These are phyloP conservation scores for Cichlasoma orientale DNA, from an alignment of 2,797 vertebrate genomes.

Conservation along the genomic window DNA sequence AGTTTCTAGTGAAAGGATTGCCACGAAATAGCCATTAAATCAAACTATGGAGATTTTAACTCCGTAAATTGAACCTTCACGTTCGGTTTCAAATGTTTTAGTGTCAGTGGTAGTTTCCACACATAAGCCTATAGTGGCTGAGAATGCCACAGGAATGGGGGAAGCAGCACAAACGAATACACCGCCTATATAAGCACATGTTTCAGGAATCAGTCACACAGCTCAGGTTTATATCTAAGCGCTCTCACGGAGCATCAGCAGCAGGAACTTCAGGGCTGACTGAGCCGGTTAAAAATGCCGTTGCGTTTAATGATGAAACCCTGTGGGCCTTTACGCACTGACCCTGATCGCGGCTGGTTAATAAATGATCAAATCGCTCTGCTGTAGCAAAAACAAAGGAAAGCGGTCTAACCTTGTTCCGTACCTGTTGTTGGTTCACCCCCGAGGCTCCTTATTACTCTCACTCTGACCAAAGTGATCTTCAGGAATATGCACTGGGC, in stretches of 20 bases:
- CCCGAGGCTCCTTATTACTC: constrained; percentile 21
- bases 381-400: constrained; percentile 48
- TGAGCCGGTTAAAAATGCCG: not conserved
- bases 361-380: constrained; percentile 59
- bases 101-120: not conserved
- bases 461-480: constrained; percentile 12
- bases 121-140: not conserved
- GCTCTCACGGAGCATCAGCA: not conserved
- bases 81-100: not conserved
- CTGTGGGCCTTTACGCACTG: constrained; percentile 54
- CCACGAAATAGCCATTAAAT: not conserved
- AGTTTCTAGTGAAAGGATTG: not conserved
- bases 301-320: constrained; percentile 60
- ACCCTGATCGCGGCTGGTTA: constrained; percentile 74
- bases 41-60: not conserved
- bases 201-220: not conserved
- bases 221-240: not conserved
- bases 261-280: constrained; percentile 34
- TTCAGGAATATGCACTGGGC: not conserved
- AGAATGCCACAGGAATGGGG: not conserved
- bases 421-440: constrained; percentile 5
- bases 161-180: not conserved
- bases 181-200: not conserved
- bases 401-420: constrained; percentile 38
- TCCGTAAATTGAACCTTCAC: not conserved